Evolutionary conservation across 2,113 vertebrate species (phyloP), one percentile per base, ranked within the genome.

Genomic region (Xiphophorus maculatus): DNA sequence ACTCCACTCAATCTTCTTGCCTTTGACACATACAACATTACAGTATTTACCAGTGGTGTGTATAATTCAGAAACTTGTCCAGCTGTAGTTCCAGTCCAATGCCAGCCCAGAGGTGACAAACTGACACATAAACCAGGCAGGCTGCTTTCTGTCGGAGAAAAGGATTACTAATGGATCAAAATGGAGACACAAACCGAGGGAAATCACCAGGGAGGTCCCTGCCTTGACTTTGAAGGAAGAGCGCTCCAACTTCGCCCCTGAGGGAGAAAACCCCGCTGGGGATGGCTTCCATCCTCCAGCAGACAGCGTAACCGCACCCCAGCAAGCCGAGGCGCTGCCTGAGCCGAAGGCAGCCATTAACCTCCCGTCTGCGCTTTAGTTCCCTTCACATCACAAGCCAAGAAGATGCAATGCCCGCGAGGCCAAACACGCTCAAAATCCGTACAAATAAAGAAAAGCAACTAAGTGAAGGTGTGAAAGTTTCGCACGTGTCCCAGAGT

Each of bases 121-220:
- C 80, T 76, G 81, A 77, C 71, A 79, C 71, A 79, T 84, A 79
- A 87, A 90, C 27, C 44, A 1, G 60, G 63, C 69, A 51, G 37
- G 71, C 69, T 70, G 71, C 73, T 62, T 75, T 82, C 69, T 77
- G 79, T 73, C 66, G 63, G 80, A 75, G 81, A 87, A 83, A 89
- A 71, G 84, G 73, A 86, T 84, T 79, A 86, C 84, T 89, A 90
- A 90, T 90, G 87, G 86, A 89, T 89, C 80, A 76, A 79, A 28
- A 87, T 72, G 48, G 72, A 89, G 79, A 79, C 82, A 84, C 73
- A 84, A 87, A 85, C 73, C 78, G 80, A n/a, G 27, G 73, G n/a
- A 11, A 22, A 28, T 14, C 11, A 33, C 69, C 30, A 64, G 28
- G 82, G 65, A 62, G 63, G 66, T 71, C 2, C 22, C 44, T 72